phyloP scores from a whole-genome alignment of 2,888 invertebrate species.

The Itoplectis maculator region DNA sequence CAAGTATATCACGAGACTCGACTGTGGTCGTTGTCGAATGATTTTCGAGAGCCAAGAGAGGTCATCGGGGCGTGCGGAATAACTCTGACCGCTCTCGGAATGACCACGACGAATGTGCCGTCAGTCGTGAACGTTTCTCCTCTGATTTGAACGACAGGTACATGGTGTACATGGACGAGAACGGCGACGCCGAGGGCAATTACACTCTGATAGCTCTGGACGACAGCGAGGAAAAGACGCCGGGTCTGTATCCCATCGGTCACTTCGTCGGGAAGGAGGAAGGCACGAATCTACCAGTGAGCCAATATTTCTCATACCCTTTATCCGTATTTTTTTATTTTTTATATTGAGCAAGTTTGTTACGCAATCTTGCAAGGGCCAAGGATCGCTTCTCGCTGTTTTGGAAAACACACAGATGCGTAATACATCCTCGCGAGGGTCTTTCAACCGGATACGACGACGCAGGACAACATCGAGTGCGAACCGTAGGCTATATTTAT shows the following conservation, averaged over 20 bases:
- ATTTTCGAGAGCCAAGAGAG: not conserved
- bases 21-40: not conserved
- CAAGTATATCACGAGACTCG: slow-evolving; percentile 83
- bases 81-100: not conserved
- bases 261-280: slow-evolving; percentile 88
- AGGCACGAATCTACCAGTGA: slow-evolving; percentile 91
- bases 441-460: not conserved
- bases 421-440: not conserved
- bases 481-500: slow-evolving; percentile 13
- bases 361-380: too few relatives aligned
- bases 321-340: not conserved
- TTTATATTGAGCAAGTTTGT: not conserved
- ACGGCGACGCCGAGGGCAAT: slow-evolving; percentile 97
- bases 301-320: slow-evolving; percentile 75
- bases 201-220: slow-evolving; percentile 91
- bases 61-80: not conserved
- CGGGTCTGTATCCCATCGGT: slow-evolving; percentile 93
- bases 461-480: not conserved
- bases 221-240: slow-evolving; percentile 81
- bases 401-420: not conserved
- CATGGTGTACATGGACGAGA: slow-evolving; percentile 96
- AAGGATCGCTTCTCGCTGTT: not conserved
- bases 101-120: not conserved
- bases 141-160: slow-evolving; percentile 88
- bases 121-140: not conserved